Percentiles rank a stretch among this genome's conserved stretches.
Conservation (phyloP, 2,888 invertebrate species). For the Zygothrica quintamaculata region DNA sequence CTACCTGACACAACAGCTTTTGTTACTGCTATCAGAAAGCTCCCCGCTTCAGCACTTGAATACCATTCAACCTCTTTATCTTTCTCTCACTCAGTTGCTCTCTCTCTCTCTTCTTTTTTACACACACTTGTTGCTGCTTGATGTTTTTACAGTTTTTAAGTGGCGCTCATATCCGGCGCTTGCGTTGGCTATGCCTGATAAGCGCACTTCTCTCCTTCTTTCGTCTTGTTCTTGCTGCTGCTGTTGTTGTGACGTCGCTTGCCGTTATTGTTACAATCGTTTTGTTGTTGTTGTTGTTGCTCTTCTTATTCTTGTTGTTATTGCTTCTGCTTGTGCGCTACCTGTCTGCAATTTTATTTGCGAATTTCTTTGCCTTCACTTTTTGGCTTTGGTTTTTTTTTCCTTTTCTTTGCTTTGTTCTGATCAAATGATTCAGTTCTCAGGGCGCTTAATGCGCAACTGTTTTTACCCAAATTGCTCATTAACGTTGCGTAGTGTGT, state of each 20-base stretch:
- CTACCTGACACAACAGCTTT: slow-evolving; percentile 68
- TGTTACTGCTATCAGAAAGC: slow-evolving; percentile 58
- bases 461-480: slow-evolving; percentile 46
- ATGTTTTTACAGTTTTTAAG: slow-evolving; percentile 79
- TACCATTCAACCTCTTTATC: slow-evolving; percentile 11
- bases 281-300: slow-evolving; percentile 10
- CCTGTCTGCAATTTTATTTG: slow-evolving; percentile 54
- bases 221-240: slow-evolving; percentile 3
- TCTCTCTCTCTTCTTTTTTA: slow-evolving; percentile 17
- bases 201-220: slow-evolving; percentile 60
- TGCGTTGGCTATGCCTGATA: slow-evolving; percentile 71
- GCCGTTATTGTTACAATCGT: slow-evolving; percentile 39
- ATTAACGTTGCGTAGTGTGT: not conserved
- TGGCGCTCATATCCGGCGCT: slow-evolving; percentile 81
- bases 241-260: slow-evolving; percentile 6
- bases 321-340: slow-evolving; percentile 35
- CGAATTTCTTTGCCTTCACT: slow-evolving; percentile 30
- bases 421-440: slow-evolving; percentile 44
- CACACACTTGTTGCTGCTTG: slow-evolving; percentile 68
- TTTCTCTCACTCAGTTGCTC: slow-evolving; percentile 18
- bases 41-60: slow-evolving; percentile 31
- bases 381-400: slow-evolving; percentile 20
- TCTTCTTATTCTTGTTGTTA: too few relatives aligned
- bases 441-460: slow-evolving; percentile 47
- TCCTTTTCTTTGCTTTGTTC: slow-evolving; percentile 42